Percentiles rank a stretch among this genome's conserved stretches.
These are phyloP conservation scores for Bombus pyrosoma DNA, from an alignment of 1,140 invertebrate species.

Conservation along the genomic window DNA sequence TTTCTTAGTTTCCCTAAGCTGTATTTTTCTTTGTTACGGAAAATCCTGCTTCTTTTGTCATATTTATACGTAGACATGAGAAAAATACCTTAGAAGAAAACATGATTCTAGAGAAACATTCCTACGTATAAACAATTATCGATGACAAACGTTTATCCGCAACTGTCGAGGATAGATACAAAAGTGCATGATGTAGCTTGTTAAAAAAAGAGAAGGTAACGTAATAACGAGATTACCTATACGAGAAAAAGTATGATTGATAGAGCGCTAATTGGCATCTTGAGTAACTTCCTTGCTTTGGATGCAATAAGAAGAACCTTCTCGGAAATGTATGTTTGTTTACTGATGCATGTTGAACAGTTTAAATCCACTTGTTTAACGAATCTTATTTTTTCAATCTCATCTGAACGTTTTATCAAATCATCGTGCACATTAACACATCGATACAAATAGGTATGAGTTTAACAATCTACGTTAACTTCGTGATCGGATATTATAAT, in stretches of 20 bases:
- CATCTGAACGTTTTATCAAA: background rate
- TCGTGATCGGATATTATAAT: background rate
- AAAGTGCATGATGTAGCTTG: background rate
- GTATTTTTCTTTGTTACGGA: background rate
- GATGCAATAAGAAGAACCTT: background rate
- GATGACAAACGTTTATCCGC: background rate
- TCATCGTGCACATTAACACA: background rate
- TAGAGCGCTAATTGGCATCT: constrained; percentile 10
- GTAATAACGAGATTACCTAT: background rate
- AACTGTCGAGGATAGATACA: background rate
- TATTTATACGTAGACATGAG: no score
- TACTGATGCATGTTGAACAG: background rate
- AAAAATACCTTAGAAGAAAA: no score
- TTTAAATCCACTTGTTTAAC: background rate
- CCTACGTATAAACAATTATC: background rate
- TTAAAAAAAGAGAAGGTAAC: no score
- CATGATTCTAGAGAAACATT: background rate
- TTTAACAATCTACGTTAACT: background rate
- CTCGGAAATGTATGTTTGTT: background rate
- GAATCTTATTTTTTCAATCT: background rate
- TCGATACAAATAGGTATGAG: no score
- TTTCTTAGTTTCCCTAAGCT: background rate
- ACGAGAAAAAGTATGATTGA: constrained; percentile 2
- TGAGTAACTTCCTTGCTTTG: background rate
- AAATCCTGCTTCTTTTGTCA: background rate